These are phyloP conservation scores for Gadus macrocephalus DNA, from an alignment of 2,113 vertebrate genomes.

Conservation along the genomic window DNA sequence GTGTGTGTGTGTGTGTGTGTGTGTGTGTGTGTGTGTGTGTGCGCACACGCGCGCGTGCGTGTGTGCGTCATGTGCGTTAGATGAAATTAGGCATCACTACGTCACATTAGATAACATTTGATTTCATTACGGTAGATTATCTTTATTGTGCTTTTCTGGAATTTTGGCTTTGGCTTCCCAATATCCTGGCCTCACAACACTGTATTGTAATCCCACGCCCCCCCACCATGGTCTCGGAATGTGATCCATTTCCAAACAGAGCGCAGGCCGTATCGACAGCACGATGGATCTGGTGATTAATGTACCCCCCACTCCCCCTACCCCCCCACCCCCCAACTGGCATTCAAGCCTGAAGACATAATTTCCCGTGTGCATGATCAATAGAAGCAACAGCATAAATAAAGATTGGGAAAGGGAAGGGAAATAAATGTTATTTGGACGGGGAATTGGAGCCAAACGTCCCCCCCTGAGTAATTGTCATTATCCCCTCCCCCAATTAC, in stretches of 20 bases:
- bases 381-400: conserved; percentile 78
- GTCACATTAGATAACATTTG: too few relatives aligned
- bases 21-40: too few relatives aligned
- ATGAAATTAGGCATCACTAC: too few relatives aligned
- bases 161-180: too few relatives aligned
- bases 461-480: conserved; percentile 23
- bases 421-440: conserved; percentile 40
- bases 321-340: conserved; percentile 58
- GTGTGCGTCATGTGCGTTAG: too few relatives aligned
- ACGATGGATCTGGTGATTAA: conserved; percentile 88
- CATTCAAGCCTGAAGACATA: conserved; percentile 74
- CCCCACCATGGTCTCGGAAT: conserved; percentile 53
- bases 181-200: neutral
- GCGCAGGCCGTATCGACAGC: conserved; percentile 73
- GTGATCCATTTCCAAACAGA: conserved; percentile 68
- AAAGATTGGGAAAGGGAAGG: conserved; percentile 58
- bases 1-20: too few relatives aligned
- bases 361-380: conserved; percentile 83
- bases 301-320: conserved; percentile 30
- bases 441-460: conserved; percentile 21
- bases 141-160: too few relatives aligned
- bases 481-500: conserved; percentile 15
- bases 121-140: too few relatives aligned
- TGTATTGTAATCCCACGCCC: conserved; percentile 50
- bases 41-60: too few relatives aligned